phyloP scores from a whole-genome alignment of 2,113 vertebrate species.

The Talpa occidentalis region DNA sequence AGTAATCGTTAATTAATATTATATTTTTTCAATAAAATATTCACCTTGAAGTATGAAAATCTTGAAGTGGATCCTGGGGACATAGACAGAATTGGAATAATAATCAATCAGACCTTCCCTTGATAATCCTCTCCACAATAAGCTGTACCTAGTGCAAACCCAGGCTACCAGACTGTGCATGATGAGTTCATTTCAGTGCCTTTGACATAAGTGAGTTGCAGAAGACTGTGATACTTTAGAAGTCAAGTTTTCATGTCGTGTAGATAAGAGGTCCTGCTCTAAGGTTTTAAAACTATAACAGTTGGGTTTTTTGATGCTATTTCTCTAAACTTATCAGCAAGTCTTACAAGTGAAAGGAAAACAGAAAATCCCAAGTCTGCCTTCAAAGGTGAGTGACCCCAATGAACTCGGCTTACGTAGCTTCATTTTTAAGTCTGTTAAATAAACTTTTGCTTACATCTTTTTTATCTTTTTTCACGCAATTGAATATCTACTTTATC shows the following conservation, averaged over 20 bases:
- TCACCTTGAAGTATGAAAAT: constrained; percentile 65
- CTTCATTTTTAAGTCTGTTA: not conserved
- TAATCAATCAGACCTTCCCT: constrained; percentile 31
- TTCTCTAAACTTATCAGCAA: not conserved
- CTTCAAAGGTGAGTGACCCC: not conserved
- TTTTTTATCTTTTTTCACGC: not conserved
- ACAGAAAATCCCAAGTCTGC: not conserved
- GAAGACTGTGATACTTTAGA: not conserved
- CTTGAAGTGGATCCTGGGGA: constrained; percentile 56
- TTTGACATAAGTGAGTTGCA: not conserved
- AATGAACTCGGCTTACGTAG: not conserved
- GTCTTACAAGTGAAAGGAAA: not conserved
- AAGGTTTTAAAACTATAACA: not conserved
- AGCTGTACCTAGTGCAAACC: not conserved
- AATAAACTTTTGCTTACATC: constrained; percentile 19
- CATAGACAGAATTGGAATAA: constrained; percentile 53
- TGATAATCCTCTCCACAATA: not conserved
- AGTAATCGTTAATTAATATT: constrained; percentile 79
- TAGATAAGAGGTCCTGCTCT: not conserved
- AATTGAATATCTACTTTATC: not conserved
- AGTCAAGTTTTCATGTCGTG: not conserved
- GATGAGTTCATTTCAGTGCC: not conserved
- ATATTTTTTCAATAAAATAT: constrained; percentile 74
- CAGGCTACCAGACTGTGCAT: not conserved
- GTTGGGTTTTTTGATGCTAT: not conserved